These are phyloP conservation scores for Chamaea fasciata DNA, from an alignment of 2,113 vertebrate genomes.

Conservation along the genomic window DNA sequence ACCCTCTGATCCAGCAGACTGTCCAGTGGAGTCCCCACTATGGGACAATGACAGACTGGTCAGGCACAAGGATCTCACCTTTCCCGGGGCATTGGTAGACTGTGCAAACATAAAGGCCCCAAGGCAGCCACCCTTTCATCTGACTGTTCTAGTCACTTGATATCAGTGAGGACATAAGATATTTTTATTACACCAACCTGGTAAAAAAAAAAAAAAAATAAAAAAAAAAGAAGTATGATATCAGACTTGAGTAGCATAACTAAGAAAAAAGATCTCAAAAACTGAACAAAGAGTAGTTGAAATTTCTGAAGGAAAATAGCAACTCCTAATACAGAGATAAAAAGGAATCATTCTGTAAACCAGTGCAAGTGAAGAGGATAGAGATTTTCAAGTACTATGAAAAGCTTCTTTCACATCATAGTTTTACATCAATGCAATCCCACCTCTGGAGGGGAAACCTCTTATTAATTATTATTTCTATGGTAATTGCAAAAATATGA, in stretches of 20 bases:
- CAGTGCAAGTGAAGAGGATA: neutral
- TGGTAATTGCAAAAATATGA: neutral
- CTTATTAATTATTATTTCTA: neutral
- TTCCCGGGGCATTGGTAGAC: neutral
- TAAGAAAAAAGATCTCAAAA: neutral
- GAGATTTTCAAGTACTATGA: neutral
- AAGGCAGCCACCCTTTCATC: neutral
- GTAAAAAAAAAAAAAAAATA: neutral
- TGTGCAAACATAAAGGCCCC: neutral
- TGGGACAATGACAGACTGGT: accelerated
- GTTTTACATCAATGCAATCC: neutral
- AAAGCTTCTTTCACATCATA: neutral
- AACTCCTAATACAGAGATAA: neutral
- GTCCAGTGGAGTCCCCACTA: accelerated
- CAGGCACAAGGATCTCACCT: neutral
- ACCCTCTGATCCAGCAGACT: accelerated
- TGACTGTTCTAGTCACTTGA: neutral
- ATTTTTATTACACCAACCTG: neutral
- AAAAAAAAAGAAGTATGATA: neutral
- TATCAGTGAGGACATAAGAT: neutral
- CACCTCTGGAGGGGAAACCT: neutral
- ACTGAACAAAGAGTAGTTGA: neutral
- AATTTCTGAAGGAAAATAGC: neutral
- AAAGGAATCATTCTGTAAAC: neutral
- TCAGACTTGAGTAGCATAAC: neutral